Evolutionary conservation across 2,797 vertebrate genomes (phyloP), one percentile per base, ranked within the genome.

Genomic region (Trachurus trachurus): DNA sequence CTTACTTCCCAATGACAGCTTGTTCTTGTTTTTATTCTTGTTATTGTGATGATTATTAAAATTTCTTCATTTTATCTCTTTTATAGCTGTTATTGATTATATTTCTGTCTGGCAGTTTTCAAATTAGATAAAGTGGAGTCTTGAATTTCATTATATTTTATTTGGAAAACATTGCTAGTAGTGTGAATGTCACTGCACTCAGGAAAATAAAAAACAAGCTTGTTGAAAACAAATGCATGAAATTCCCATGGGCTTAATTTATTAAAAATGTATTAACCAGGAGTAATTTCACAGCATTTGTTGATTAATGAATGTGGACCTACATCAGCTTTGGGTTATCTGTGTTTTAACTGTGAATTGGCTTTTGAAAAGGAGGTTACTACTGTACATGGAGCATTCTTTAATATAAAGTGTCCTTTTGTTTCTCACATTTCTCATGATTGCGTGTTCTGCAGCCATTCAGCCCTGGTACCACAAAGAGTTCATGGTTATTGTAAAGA

Each of bases 281-380:
- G 12, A 57, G 12, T 73, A 12, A 45, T 73, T 66, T 58, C 61
- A 57, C 13, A 52, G 15, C 37, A 59, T 7, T 11, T 4, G 2
- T 42, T 62, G 52, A 76, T 76, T 16, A 31, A 65, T 69, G 2
- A 50, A 56, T 63, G 59, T 71, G 31, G 66, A 59, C 19, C 40
- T 2, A 16, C 19, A 13, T 22, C 53, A 59, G 10, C 31, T 21
- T 42, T n/a, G 7, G 45, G 9, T 44, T 37, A 19, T 47, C 69
- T 12, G 17, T 21, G 21, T 17, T 64, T 78, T 60, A 11, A 75
- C n/a, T 47, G 12, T 63, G 31, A 66, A 50, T 53, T 54, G 9
- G 7, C 52, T 66, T 78, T 70, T 31, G 26, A n/a, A 15, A 16
- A 22, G 19, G 40, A 21, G 22, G 39, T 66, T 37, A 22, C n/a